Evolutionary conservation across 1,140 invertebrate species (phyloP).

Genomic region (Procambarus virginalis): DNA sequence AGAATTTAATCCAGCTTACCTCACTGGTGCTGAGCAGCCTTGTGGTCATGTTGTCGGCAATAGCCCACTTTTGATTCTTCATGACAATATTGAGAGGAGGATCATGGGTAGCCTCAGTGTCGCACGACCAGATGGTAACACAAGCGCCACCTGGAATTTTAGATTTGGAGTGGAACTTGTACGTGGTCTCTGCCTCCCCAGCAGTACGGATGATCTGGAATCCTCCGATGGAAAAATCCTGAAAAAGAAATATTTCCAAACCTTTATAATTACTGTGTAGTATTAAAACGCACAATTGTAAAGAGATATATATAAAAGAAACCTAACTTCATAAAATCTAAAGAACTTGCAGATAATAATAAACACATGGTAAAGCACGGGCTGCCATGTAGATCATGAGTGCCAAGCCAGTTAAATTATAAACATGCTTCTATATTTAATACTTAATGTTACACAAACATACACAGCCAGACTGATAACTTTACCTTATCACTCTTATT

Average conservation of each 20-base stretch:
- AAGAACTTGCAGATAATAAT: too few species aligned
- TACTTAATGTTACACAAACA: too few species aligned
- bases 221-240: conserved; percentile 88
- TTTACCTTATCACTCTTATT: conserved; percentile 89
- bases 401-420: too few species aligned
- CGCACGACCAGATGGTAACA: conserved; percentile 89
- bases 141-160: conserved; percentile 85
- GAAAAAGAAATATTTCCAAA: background rate
- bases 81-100: conserved; percentile 92
- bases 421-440: too few species aligned
- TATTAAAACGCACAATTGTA: too few species aligned
- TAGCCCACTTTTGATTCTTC: conserved; percentile 93
- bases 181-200: conserved; percentile 84
- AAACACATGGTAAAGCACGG: too few species aligned
- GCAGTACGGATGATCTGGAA: conserved; percentile 88
- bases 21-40: conserved; percentile 83
- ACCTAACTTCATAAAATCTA: too few species aligned
- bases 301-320: too few species aligned
- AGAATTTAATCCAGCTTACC: conserved; percentile 68
- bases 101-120: conserved; percentile 84
- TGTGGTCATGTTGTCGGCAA: conserved; percentile 86
- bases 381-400: too few species aligned
- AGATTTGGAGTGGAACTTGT: conserved; percentile 91
- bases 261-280: too few species aligned
- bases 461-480: too few species aligned